A percentile compares a stretch with the other conserved stretches of the same genome.
Conservation (phyloP, 2,888 invertebrate genomes). For the Nasonovia ribisnigri region DNA sequence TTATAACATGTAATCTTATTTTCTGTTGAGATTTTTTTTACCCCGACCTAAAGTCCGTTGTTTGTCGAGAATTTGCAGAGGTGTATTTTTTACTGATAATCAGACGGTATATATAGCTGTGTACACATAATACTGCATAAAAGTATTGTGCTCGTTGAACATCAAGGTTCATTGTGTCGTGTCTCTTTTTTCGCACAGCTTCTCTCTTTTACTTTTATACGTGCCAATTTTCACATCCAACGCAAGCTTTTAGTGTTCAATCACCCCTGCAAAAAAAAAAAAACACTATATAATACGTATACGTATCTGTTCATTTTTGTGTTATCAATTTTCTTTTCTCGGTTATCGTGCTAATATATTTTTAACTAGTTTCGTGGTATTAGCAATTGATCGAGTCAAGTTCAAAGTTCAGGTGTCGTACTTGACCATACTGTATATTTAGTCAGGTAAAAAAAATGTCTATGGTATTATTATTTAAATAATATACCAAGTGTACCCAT, state of each 20-base stretch:
- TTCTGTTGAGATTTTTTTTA: neutral
- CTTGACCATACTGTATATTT: neutral
- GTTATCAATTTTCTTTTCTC: neutral
- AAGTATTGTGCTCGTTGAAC: neutral
- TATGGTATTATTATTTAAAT: neutral
- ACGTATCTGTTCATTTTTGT: neutral
- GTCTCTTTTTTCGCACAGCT: neutral
- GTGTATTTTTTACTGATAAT: constrained; percentile 33
- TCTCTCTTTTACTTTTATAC: neutral
- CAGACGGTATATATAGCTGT: neutral
- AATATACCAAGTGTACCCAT: neutral
- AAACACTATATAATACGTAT: no score
- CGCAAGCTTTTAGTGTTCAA: neutral
- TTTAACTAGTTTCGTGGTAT: neutral
- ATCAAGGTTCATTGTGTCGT: constrained; percentile 6
- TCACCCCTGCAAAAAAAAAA: neutral
- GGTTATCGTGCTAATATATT: neutral
- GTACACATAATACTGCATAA: neutral
- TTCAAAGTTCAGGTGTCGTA: neutral
- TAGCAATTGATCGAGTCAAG: neutral
- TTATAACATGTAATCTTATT: constrained; percentile 20
- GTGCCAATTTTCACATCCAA: neutral
- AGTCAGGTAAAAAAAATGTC: neutral
- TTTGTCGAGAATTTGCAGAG: constrained; percentile 35
- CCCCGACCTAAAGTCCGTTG: neutral